A percentile compares a stretch with the other conserved stretches of the same genome.
Evolutionary conservation across 2,113 vertebrate genomes (phyloP).

Genomic region (Orthonyx spaldingii): DNA sequence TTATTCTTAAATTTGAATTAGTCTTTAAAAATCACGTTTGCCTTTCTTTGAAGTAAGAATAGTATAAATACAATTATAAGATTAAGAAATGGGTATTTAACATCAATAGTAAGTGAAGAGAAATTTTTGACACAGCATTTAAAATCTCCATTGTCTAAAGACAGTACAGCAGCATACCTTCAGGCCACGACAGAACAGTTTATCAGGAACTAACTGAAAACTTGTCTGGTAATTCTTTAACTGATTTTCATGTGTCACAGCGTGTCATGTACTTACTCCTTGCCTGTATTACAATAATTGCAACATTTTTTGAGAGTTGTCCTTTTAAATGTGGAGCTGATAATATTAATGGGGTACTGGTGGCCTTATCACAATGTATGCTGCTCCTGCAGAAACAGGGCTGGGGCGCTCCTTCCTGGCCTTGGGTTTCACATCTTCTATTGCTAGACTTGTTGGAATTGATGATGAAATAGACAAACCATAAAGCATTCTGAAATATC

Average conservation of each 20-base stretch:
- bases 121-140: neutral
- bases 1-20: neutral
- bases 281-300: neutral
- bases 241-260: neutral
- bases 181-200: neutral
- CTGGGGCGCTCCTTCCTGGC: neutral
- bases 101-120: neutral
- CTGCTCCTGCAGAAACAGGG: neutral
- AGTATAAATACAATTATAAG: neutral
- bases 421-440: neutral
- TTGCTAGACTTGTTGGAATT: neutral
- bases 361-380: fast-evolving
- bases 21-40: neutral
- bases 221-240: neutral
- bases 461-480: neutral
- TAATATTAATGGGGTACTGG: neutral
- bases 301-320: neutral
- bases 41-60: neutral
- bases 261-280: neutral
- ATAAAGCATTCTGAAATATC: neutral
- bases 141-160: neutral
- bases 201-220: neutral
- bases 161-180: neutral
- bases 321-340: neutral
- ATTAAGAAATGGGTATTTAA: neutral